Evolutionary conservation across 2,888 invertebrate genomes (phyloP).

Genomic region (Lacanobia oleracea): DNA sequence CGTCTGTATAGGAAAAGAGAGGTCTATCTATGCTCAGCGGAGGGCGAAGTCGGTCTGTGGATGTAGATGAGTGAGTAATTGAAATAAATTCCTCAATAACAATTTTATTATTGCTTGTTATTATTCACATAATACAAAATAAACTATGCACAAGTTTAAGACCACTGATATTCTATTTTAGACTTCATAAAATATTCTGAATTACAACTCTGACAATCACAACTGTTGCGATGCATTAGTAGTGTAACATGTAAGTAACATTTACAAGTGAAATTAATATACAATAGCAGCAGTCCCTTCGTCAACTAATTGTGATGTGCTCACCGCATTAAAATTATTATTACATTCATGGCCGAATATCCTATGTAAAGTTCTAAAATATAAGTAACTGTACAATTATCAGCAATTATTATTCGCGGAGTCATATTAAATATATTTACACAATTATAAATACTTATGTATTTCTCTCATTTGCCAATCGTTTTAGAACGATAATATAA

Average conservation of each 20-base stretch:
- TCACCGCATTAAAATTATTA: constrained; percentile 75
- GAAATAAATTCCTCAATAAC: constrained; percentile 84
- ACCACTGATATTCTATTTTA: constrained; percentile 85
- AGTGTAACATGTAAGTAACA: constrained; percentile 56
- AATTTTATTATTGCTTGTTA: constrained; percentile 92
- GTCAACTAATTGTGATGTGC: constrained; percentile 83
- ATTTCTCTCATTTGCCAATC: constrained; percentile 67
- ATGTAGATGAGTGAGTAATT: constrained; percentile 5
- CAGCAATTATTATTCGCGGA: constrained; percentile 78
- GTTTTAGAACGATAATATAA: constrained; percentile 50
- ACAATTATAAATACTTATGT: constrained; percentile 73
- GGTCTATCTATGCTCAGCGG: neutral
- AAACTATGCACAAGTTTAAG: constrained; percentile 92
- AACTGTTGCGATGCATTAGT: constrained; percentile 63
- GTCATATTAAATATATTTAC: constrained; percentile 85
- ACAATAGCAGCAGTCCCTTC: constrained; percentile 80
- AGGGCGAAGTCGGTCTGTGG: neutral
- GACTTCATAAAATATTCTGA: constrained; percentile 83
- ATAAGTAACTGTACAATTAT: constrained; percentile 85
- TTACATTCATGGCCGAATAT: constrained; percentile 85
- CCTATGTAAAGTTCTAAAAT: constrained; percentile 80
- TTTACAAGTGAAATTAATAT: constrained; percentile 79
- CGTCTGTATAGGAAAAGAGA: neutral
- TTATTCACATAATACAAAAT: constrained; percentile 93
- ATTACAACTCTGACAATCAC: constrained; percentile 78